Evolutionary conservation across 2,113 vertebrate genomes (phyloP).

Genomic region (Nesogale talazaci): DNA sequence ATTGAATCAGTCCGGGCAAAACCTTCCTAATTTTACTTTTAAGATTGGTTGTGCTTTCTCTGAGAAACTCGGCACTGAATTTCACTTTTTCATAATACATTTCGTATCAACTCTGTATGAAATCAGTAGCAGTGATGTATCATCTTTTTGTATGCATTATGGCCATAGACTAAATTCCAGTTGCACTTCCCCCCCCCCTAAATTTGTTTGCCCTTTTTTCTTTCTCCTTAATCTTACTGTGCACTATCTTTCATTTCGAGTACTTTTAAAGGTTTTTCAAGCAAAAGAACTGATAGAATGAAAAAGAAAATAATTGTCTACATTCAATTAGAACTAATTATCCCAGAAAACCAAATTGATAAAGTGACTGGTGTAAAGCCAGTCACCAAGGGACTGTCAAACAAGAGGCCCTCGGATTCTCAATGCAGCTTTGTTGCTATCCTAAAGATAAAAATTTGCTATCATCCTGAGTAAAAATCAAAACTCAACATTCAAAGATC

Average conservation of each 20-base stretch:
- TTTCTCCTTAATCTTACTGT: conserved; percentile 27
- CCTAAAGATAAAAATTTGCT: neutral
- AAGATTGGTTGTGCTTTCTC: neutral
- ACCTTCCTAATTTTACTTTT: neutral
- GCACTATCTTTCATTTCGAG: neutral
- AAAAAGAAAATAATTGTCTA: neutral
- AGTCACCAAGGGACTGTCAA: too few species aligned
- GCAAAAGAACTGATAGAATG: neutral
- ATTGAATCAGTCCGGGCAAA: neutral
- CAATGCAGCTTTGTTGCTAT: neutral
- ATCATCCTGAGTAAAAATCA: neutral
- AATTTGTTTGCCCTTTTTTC: neutral
- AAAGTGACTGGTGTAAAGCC: neutral
- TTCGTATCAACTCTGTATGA: neutral
- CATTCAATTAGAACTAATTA: neutral
- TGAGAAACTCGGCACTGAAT: neutral
- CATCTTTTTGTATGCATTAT: neutral
- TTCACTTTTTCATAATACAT: neutral
- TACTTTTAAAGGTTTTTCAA: neutral
- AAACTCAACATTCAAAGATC: conserved; percentile 36
- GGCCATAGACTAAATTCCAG: neutral
- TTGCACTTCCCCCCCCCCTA: neutral
- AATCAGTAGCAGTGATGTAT: neutral
- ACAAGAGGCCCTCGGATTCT: neutral
- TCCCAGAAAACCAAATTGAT: neutral